These are phyloP conservation scores for Drosophila rhopaloa DNA, from an alignment of 1,140 invertebrate species.

Conservation along the genomic window DNA sequence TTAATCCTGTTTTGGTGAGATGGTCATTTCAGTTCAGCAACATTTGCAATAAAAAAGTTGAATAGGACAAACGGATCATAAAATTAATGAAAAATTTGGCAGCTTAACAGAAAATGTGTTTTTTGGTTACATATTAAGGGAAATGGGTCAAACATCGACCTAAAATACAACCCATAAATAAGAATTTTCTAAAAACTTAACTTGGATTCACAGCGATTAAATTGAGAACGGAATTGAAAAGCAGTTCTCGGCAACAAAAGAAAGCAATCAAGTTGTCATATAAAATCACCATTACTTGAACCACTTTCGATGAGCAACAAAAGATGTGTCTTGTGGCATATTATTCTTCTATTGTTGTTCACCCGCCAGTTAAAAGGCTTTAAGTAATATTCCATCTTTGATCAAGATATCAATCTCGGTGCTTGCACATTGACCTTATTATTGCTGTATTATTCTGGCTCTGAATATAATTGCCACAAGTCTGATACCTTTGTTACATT, in stretches of 20 bases:
- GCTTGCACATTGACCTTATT: conserved; percentile 13
- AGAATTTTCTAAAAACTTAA: background rate
- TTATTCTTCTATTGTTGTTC: conserved; percentile 23
- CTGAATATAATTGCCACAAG: conserved; percentile 6
- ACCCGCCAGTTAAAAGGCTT: conserved; percentile 8
- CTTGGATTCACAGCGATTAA: conserved; percentile 3
- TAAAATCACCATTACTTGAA: conserved; percentile 38
- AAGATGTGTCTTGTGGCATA: conserved; percentile 21
- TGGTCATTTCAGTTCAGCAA: no score
- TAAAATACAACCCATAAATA: background rate
- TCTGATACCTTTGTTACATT: conserved; percentile 11
- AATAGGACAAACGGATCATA: no score
- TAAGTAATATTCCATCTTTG: conserved; percentile 1
- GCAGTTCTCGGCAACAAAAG: conserved; percentile 22
- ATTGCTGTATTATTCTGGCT: background rate
- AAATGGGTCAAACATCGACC: conserved; percentile 12
- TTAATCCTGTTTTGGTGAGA: no score
- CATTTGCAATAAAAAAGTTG: no score
- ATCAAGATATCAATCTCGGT: conserved; percentile 22
- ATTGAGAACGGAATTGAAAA: conserved; percentile 31
- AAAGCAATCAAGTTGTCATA: conserved; percentile 48
- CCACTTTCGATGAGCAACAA: conserved; percentile 31
- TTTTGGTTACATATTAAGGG: no score
- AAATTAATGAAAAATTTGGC: no score
- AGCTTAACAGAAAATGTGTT: no score